phyloP scores from a whole-genome alignment of 2,888 invertebrate species.

The Rhamnusium bicolor region DNA sequence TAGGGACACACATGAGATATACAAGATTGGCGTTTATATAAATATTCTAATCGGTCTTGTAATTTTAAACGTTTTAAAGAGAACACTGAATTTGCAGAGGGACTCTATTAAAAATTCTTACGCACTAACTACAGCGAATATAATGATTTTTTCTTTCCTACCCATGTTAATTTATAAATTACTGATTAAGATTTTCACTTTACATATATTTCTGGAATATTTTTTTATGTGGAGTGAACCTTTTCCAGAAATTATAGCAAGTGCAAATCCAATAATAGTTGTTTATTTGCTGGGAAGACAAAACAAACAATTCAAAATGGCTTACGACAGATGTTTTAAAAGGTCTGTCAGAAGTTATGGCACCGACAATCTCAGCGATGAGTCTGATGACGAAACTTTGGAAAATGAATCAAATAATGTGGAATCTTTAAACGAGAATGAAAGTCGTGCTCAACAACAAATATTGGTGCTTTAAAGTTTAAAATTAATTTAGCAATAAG shows the following conservation, averaged over 20 bases:
- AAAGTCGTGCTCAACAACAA: background rate
- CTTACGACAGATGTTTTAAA: conserved; percentile 47
- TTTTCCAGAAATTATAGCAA: conserved; percentile 33
- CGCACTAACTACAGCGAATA: conserved; percentile 34
- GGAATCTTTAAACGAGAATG: background rate
- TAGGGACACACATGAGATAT: too few species aligned
- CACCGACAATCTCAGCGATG: conserved; percentile 45
- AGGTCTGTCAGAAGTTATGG: conserved; percentile 40
- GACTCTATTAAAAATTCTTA: conserved; percentile 32
- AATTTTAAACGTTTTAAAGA: conserved; percentile 39
- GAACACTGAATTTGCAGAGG: conserved; percentile 1
- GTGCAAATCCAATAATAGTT: conserved; percentile 38
- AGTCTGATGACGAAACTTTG: conserved; percentile 33
- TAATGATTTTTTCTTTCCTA: conserved; percentile 38
- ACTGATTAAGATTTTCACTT: background rate
- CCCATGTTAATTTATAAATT: conserved; percentile 33
- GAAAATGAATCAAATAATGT: too few species aligned
- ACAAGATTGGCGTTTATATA: too few species aligned
- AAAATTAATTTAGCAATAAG: too few species aligned
- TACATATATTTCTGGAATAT: background rate
- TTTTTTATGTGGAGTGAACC: conserved; percentile 31
- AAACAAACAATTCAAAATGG: conserved; percentile 52
- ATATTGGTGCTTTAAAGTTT: background rate
- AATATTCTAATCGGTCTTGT: too few species aligned
- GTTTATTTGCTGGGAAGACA: conserved; percentile 45